Percentiles rank a stretch among this genome's conserved stretches.
phyloP scores from a whole-genome alignment of 2,113 vertebrate genomes.

The Pygathrix nemaeus region DNA sequence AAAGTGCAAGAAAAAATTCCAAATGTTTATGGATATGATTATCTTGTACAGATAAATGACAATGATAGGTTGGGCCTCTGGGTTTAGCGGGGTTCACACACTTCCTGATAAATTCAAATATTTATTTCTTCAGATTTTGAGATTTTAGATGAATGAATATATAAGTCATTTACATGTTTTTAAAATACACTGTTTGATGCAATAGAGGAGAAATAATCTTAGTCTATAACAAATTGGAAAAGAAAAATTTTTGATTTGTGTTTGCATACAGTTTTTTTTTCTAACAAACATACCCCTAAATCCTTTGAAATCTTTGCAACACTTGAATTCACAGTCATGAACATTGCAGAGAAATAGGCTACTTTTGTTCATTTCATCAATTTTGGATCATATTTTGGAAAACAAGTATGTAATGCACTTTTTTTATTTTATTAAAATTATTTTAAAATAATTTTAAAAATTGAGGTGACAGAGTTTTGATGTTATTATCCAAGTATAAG shows the following conservation, averaged over 20 bases:
- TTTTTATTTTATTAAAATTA: background rate
- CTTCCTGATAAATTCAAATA: no score
- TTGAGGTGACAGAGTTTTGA: background rate
- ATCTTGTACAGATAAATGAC: fast-evolving
- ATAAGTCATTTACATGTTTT: background rate
- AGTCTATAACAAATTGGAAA: background rate
- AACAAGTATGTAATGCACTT: background rate
- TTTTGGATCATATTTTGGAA: background rate
- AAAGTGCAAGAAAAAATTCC: background rate
- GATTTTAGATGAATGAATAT: no score
- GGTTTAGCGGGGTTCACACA: background rate
- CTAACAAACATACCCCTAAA: background rate
- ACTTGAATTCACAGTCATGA: background rate
- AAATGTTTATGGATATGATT: fast-evolving
- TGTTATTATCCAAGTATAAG: background rate
- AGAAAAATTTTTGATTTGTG: background rate
- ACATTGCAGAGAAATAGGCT: background rate
- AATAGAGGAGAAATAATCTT: background rate
- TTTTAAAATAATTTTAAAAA: background rate
- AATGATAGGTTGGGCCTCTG: fast-evolving
- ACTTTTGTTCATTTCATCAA: background rate
- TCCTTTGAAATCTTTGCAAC: background rate
- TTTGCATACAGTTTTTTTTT: background rate
- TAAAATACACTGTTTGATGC: background rate
- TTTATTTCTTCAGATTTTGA: background rate